Conservation (phyloP, 2,797 vertebrate species). For the Poecilia gillii region DNA sequence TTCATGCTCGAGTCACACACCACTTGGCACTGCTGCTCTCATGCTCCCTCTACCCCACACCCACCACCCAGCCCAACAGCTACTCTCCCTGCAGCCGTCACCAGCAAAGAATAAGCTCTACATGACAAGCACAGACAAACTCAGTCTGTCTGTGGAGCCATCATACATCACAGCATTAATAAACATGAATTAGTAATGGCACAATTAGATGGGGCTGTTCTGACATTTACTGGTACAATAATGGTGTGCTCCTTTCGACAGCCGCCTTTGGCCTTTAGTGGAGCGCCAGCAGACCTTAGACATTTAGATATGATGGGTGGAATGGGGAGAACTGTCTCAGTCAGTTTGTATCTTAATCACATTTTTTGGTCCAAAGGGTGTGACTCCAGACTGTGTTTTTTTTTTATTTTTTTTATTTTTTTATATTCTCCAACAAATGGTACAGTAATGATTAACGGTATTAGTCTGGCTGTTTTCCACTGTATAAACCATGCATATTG, state of each 20-base stretch:
- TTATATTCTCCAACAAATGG: conserved; percentile 3
- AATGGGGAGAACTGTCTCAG: conserved; percentile 27
- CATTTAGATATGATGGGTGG: conserved; percentile 43
- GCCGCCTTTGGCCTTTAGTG: conserved; percentile 52
- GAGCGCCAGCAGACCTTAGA: conserved; percentile 47
- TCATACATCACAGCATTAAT: conserved; percentile 80
- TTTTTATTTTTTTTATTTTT: not conserved
- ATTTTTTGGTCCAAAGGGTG: conserved; percentile 8
- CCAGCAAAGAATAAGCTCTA: conserved; percentile 58
- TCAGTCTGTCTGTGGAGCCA: conserved; percentile 67
- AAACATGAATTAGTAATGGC: conserved; percentile 84
- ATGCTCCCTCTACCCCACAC: conserved; percentile 67
- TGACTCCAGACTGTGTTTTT: not conserved
- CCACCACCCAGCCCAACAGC: conserved; percentile 40
- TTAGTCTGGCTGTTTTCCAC: conserved; percentile 8
- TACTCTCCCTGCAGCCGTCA: conserved; percentile 58
- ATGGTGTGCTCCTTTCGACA: conserved; percentile 61
- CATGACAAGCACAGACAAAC: conserved; percentile 69
- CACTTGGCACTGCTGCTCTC: conserved; percentile 72
- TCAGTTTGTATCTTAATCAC: conserved; percentile 23
- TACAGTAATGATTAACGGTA: not conserved
- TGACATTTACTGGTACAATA: conserved; percentile 76
- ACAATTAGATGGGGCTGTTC: conserved; percentile 76
- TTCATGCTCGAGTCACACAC: conserved; percentile 70
- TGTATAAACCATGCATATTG: conserved; percentile 19